Base-by-base conservation (phyloP, 2,888 invertebrate genomes). In the Resseliella maxima region DNA sequence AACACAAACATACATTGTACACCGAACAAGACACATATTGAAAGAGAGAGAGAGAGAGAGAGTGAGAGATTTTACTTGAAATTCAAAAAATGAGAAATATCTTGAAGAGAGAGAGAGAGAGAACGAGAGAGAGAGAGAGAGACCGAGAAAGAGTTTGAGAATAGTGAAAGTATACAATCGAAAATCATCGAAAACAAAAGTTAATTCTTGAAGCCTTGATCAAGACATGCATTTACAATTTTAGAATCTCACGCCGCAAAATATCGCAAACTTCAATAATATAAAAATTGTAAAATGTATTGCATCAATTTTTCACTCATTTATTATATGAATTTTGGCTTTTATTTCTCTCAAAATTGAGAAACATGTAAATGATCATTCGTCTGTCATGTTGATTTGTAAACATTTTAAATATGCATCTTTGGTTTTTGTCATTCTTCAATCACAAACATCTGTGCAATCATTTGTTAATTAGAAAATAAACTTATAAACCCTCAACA, bases 381-480 rank as follows among this genome's bases (percentile, higher is more conserved):
- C 18, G 18, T 50, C 46, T 50, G 8, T n/a, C n/a, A n/a, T n/a
- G n/a, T n/a, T 50, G 46, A 50, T 50, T 50, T 50, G 46, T 50
- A 18, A 50, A 15, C 46, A 50, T 18, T 59, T 59, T n/a, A 59
- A 59, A 24, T n/a, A 24, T 59, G n/a, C 5, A 59, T 59, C 24
- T 59, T 24, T 59, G 18, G 46, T 59, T 59, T 59, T 3, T 59
- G 24, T 8, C 24, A 1, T 50, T 50, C 50, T 24, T 59, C 8
- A 18, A 12, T 18, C 72, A 72, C 27, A 24, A 59, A 15, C 72
- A 72, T 10, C 27, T 72, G 27, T 27, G 72, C n/a, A n/a, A 31
- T 35, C 72, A 72, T 72, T 72, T 72, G 15, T 72, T 72, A 31
- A 59, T 59, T 59, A 31, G n/a, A 50, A 18, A 50, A 12, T 50